Evolutionary conservation across 2,797 vertebrate genomes (phyloP), one percentile per base, ranked within the genome.

Genomic region (Falco rusticolus): DNA sequence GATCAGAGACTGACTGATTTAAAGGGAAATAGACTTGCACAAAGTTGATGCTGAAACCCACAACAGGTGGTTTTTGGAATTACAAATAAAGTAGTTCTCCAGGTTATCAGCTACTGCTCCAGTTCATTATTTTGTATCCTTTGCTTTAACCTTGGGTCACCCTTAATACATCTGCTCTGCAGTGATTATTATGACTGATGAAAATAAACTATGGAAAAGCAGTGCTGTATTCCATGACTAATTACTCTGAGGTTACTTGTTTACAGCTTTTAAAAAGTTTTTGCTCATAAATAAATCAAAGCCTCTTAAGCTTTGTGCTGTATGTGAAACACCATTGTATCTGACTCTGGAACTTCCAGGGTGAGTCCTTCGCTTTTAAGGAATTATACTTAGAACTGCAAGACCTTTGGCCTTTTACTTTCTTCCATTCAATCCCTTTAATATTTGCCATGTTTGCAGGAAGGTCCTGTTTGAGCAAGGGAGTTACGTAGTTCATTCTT

Each of bases 141-240:
- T 97, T 96, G 59, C 84, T 97, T 97, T 97, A 97, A 98, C 96
- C 95, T 97, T 97, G 87, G 85, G 60, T 91, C 89, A 94, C 89
- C 79, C 89, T 93, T 85, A 94, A 95, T 96, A 77, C 82, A 97
- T 97, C 93, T 97, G 92, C 90, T 97, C 56, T 93, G 76, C 93
- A 95, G 84, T 92, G 95, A 97, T 97, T 97, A 97, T 97, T 97
- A 96, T 15, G 61, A 90, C 86, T 91, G 91, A 97, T 96, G 94
- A 97, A 98, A 98, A 98, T 93, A 97, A 97, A 96, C 92, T 95
- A 76, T 85, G 57, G 90, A 97, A 97, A 87, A 97, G 80, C 86
- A 93, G 80, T 65, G 71, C 72, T 81, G 79, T 84, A 74, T 71
- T 93, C 92, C 95, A 93, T 97, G 94, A 96, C 95, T 96, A 97